Base-by-base conservation (phyloP, 2,113 vertebrate species). In the Ivindomyrus marchei region DNA sequence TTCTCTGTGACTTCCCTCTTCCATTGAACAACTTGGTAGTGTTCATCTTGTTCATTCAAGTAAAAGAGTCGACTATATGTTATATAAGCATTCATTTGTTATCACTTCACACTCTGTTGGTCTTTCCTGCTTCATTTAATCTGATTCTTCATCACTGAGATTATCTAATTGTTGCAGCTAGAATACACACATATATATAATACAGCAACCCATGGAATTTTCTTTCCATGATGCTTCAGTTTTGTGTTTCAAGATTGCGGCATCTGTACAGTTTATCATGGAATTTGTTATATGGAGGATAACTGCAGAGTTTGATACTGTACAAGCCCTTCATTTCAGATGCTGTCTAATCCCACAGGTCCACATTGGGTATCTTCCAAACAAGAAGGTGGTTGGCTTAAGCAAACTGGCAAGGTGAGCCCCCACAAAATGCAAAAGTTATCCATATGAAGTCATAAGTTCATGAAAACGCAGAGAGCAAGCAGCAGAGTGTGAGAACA, bases 351-450 rank as follows among this genome's bases (percentile, higher is more conserved):
- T 85, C 83, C 84, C 56, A 27, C 92, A 96, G 94, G 93, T 94
- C 45, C 93, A 94, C 80, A 93, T 94, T 90, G 95, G 92, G 70
- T 94, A 95, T 36, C 90, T 95, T 58, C 90, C 93, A 88, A 94
- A 91, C 89, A 95, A 95, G 89, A 95, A 94, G 91, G 94, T 92
- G 39, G 93, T 92, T 87, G 93, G 92, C 19, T 91, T 94, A 27
- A 90, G 88, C 52, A 94, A 95, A 62, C 90, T 94, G 88, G 94
- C 94, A 90, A 94, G 92, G 93, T 94, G 91, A 87, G 89, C 8
- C 47, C 24, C 17, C 27, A 84, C 58, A n/a, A 46, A 31, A 47
- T 39, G 24, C 77, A 66, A 49, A 88, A 45, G 21, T 47, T 11
- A 8, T 13, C 24, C 62, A 13, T 58, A 80, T 17, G 8, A 11